Conservation (phyloP, 2,797 vertebrate genomes). For the Rhodeus uyekii region DNA sequence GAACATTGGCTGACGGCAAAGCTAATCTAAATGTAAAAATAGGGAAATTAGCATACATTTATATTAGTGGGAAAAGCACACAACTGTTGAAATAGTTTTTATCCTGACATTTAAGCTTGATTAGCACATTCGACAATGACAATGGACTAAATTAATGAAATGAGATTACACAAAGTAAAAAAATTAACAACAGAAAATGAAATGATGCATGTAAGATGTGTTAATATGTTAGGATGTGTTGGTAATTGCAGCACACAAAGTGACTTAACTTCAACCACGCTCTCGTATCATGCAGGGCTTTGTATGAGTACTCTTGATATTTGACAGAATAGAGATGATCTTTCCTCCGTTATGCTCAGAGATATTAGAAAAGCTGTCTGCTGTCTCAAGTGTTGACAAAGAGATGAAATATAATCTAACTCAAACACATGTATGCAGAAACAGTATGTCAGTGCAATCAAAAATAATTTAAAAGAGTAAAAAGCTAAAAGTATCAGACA, state of each 20-base stretch:
- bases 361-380: background rate
- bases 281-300: background rate
- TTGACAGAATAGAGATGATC: background rate
- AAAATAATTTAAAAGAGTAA: background rate
- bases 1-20: background rate
- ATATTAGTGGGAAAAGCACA: background rate
- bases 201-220: too few relatives aligned
- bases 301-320: background rate
- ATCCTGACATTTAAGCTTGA: background rate
- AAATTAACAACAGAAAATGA: background rate
- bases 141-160: background rate
- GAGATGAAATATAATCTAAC: too few relatives aligned
- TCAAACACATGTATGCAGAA: background rate
- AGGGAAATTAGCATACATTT: background rate
- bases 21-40: background rate
- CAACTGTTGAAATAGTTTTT: too few relatives aligned
- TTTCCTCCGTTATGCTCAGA: background rate
- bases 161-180: background rate
- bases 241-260: background rate
- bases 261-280: background rate
- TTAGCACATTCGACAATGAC: constrained; percentile 3
- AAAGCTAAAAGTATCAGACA: background rate
- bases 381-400: background rate
- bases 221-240: background rate
- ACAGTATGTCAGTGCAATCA: background rate